Percentiles rank a stretch among this genome's conserved stretches.
These are phyloP conservation scores for Loripinus fragilis DNA, from an alignment of 2,888 invertebrate species.

Conservation along the genomic window DNA sequence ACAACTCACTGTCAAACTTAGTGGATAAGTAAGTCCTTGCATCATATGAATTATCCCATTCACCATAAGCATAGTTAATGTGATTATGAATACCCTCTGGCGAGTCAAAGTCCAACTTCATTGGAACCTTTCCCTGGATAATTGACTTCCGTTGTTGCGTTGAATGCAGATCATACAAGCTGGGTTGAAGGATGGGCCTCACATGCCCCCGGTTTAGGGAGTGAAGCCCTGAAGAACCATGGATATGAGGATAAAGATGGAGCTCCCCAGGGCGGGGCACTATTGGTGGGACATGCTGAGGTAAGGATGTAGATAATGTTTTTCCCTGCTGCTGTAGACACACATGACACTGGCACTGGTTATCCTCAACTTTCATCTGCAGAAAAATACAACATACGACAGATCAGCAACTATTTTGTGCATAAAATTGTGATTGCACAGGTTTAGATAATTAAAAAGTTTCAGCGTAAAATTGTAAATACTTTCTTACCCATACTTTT, in stretches of 20 bases:
- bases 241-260: conserved; percentile 82
- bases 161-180: conserved; percentile 80
- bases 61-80: conserved; percentile 80
- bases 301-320: conserved; percentile 78
- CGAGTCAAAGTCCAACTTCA: conserved; percentile 79
- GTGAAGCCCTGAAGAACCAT: conserved; percentile 75
- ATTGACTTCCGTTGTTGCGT: conserved; percentile 63
- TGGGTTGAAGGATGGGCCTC: conserved; percentile 78
- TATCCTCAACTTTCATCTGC: conserved; percentile 72
- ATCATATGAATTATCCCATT: conserved; percentile 81
- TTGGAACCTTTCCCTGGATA: conserved; percentile 70
- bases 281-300: conserved; percentile 74
- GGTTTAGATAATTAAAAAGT: too few relatives aligned
- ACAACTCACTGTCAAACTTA: conserved; percentile 72
- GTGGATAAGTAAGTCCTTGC: conserved; percentile 71
- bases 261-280: conserved; percentile 79
- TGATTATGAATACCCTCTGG: conserved; percentile 80
- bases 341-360: conserved; percentile 81
- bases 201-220: conserved; percentile 63
- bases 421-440: too few relatives aligned
- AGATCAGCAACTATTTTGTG: too few relatives aligned
- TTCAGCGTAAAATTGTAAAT: too few relatives aligned
- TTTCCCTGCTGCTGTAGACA: conserved; percentile 81
- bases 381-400: not conserved
- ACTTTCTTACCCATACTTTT: too few relatives aligned